These are phyloP conservation scores for Euzetes globulus DNA, from an alignment of 2,888 invertebrate species.

Conservation along the genomic window DNA sequence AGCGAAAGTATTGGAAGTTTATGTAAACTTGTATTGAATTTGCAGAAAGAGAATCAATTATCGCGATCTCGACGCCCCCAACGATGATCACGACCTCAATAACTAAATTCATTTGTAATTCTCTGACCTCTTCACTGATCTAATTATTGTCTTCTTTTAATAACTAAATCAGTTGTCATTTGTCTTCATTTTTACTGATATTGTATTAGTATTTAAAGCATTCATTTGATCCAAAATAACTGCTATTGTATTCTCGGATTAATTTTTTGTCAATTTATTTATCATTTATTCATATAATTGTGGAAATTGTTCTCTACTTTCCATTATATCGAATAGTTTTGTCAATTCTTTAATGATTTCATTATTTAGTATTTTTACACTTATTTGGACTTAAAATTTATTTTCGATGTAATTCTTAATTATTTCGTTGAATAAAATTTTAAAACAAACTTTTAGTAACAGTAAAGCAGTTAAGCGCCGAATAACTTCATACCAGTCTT, in stretches of 20 bases:
- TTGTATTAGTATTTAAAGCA: background rate
- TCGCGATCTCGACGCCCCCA: conserved; percentile 49
- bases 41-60: conserved; percentile 48
- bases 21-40: conserved; percentile 44
- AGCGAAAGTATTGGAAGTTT: conserved; percentile 15
- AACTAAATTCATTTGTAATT: background rate
- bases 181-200: background rate
- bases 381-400: too few relatives aligned
- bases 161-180: background rate
- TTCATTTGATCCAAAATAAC: too few relatives aligned
- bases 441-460: too few relatives aligned
- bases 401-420: too few relatives aligned
- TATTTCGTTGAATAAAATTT: too few relatives aligned
- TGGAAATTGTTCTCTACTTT: background rate
- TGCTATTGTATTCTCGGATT: background rate
- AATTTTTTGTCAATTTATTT: background rate
- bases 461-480: too few relatives aligned
- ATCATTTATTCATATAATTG: background rate
- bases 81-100: conserved; percentile 46
- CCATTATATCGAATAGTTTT: background rate
- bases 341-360: too few relatives aligned
- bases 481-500: too few relatives aligned
- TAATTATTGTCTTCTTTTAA: background rate
- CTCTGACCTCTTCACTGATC: background rate
- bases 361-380: too few relatives aligned